Base-by-base conservation (phyloP, 2,888 invertebrate species). In the Rhingia campestris region DNA sequence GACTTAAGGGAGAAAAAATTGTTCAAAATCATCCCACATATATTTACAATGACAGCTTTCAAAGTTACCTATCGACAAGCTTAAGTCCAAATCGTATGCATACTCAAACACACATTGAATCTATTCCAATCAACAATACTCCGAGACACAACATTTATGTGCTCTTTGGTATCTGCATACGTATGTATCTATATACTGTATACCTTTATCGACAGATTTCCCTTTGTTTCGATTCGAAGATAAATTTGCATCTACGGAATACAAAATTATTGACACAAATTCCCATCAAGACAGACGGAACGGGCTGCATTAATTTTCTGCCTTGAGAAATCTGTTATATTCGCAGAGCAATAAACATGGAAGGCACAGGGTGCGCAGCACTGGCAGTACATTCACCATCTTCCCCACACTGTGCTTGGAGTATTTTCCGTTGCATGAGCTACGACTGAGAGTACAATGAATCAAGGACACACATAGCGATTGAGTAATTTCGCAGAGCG, bases 221-320 rank as follows among this genome's bases (percentile, higher is more conserved):
- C 5, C 64, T 49, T 56, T 66, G 41, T 45, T 64, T 64, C 56
- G 33, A 22, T 56, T 43, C 54, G 6, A 41, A 66, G 66, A 64
- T 66, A 64, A 49, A 56, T 51, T 35, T 63, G 54, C 39, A 66
- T 74, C 49, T 43, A 64, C 33, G 51, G 47, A 39, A 56, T 74
- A 64, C 64, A 51, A 66, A 74, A 74, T 66, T 58, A 74, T 66
- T 66, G 74, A 74, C 74, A 74, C 66, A 64, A 74, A 58, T 58
- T 58, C 49, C 64, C 63, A 58, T 66, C 74, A 74, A 74, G 74
- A 49, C 66, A 64, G 73, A 63, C 54, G 51, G 56, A 66, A 74
- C 66, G 64, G 32, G 74, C 22, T 66, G 74, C 74, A 74, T 74
- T 74, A 64, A 74, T 74, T 74, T 58, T 49, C 22, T 30, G 66